phyloP scores from a whole-genome alignment of 2,797 vertebrate genomes.

The Leptoclinus maculatus region DNA sequence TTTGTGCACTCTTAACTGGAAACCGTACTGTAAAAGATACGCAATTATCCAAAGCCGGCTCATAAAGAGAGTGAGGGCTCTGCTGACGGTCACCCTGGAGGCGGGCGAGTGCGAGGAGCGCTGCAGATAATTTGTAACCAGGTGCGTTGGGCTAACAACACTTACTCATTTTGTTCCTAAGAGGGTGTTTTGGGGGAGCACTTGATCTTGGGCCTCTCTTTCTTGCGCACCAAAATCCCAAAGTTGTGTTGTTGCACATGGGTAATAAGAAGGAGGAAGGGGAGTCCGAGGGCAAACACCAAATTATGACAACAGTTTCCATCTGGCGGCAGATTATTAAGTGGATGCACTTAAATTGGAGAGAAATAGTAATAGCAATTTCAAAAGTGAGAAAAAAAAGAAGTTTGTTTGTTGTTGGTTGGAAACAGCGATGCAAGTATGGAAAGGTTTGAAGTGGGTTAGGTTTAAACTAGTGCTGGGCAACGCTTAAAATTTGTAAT shows the following conservation, averaged over 20 bases:
- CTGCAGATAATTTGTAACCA: constrained; percentile 28
- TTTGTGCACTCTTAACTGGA: constrained; percentile 57
- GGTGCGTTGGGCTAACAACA: constrained; percentile 11
- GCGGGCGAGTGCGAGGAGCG: constrained; percentile 33
- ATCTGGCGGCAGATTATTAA: constrained; percentile 7
- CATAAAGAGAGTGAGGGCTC: constrained; percentile 28
- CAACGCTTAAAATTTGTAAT: no score
- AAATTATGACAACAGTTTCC: constrained; percentile 11
- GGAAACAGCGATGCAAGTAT: not conserved
- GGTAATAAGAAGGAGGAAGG: not conserved
- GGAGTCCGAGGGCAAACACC: not conserved
- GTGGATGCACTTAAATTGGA: not conserved
- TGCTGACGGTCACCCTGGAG: constrained; percentile 23
- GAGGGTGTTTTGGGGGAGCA: not conserved
- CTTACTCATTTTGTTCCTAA: constrained; percentile 3
- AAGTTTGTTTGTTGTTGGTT: not conserved
- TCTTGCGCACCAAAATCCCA: not conserved
- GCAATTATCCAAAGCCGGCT: constrained; percentile 55
- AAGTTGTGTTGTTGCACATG: not conserved
- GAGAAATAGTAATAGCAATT: not conserved
- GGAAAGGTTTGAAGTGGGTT: not conserved
- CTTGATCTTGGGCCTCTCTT: not conserved
- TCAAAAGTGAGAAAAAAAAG: not conserved
- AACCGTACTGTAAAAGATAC: constrained; percentile 50
- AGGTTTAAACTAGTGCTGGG: no score